Conservation (phyloP, 2,113 vertebrate genomes). For the Tachuris rubrigastra region DNA sequence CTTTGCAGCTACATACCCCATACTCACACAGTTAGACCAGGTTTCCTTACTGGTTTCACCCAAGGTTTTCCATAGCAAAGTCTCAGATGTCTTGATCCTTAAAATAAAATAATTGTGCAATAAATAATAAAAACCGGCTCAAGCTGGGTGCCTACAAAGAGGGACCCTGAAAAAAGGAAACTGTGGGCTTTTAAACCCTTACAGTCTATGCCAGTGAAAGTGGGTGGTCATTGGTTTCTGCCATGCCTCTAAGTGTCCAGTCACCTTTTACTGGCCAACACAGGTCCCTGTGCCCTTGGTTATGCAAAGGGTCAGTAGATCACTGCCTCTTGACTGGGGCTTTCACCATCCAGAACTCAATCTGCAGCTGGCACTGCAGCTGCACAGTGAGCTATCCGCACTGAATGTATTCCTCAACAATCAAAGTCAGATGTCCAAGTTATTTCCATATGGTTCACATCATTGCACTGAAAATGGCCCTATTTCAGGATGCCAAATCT, state of each 20-base stretch:
- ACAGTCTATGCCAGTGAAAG: too few species aligned
- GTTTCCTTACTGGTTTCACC: fast-evolving
- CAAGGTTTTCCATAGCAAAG: background rate
- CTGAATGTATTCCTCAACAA: background rate
- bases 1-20: background rate
- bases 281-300: too few species aligned
- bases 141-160: background rate
- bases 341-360: background rate
- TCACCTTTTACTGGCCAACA: fast-evolving
- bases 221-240: too few species aligned
- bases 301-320: background rate
- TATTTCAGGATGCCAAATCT: background rate
- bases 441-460: background rate
- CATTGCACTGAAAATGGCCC: background rate
- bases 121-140: background rate
- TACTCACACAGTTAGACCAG: background rate
- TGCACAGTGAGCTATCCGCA: background rate
- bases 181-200: background rate
- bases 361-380: background rate
- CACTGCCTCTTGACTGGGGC: background rate
- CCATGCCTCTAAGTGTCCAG: fast-evolving
- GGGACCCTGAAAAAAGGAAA: background rate
- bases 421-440: background rate
- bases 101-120: background rate
- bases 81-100: fast-evolving